These are phyloP conservation scores for Lithophane ornitopus DNA, from an alignment of 2,888 invertebrate species.

Conservation along the genomic window DNA sequence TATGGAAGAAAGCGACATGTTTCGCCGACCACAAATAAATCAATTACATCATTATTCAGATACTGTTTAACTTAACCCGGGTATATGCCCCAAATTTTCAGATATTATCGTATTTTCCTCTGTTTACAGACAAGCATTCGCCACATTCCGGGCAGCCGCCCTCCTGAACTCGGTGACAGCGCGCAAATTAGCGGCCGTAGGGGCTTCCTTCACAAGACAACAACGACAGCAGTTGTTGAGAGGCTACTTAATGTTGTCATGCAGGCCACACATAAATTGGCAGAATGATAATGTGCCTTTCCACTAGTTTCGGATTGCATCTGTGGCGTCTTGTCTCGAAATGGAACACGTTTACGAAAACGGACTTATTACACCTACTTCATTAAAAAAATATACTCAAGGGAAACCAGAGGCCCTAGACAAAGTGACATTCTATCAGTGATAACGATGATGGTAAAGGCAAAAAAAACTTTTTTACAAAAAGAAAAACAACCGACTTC, in stretches of 20 bases:
- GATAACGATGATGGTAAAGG: too few species aligned
- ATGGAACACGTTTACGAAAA: slow-evolving; percentile 5
- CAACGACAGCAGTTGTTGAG: slow-evolving; percentile 82
- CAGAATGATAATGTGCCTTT: background rate
- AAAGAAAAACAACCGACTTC: too few species aligned
- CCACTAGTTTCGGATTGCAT: background rate
- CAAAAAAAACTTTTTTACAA: too few species aligned
- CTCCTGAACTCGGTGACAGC: slow-evolving; percentile 78
- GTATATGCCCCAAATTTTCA: too few species aligned
- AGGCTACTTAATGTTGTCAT: slow-evolving; percentile 84
- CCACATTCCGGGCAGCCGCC: slow-evolving; percentile 83
- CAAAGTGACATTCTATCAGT: too few species aligned
- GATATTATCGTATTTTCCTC: too few species aligned
- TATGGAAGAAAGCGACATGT: too few species aligned
- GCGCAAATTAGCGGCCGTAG: slow-evolving; percentile 83
- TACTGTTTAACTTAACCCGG: too few species aligned
- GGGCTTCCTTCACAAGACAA: slow-evolving; percentile 85
- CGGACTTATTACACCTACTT: background rate
- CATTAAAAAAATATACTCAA: background rate
- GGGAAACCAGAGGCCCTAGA: too few species aligned
- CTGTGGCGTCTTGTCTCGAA: background rate
- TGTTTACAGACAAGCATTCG: slow-evolving; percentile 80
- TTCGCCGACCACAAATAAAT: too few species aligned
- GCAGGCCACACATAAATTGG: slow-evolving; percentile 77
- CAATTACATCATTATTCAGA: too few species aligned